Conservation (phyloP, 2,113 vertebrate species). For the Phyllostomus discolor region DNA sequence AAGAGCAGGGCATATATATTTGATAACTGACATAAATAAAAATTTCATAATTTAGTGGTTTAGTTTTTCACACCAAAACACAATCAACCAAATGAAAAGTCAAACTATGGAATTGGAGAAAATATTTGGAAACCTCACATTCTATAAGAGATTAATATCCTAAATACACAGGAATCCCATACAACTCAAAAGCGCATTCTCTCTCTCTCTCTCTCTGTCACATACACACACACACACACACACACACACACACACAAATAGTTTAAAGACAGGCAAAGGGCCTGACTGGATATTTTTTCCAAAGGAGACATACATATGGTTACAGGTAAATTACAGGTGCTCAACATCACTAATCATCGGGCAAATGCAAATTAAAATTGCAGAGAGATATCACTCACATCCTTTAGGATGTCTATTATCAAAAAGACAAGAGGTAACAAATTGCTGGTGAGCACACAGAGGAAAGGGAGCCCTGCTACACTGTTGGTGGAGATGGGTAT, state of each 20-base stretch:
- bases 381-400: background rate
- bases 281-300: background rate
- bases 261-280: background rate
- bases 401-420: background rate
- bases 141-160: background rate
- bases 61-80: background rate
- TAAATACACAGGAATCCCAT: background rate
- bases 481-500: background rate
- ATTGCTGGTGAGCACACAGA: background rate
- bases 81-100: background rate
- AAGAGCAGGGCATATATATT: background rate
- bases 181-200: background rate
- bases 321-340: background rate
- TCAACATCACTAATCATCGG: background rate
- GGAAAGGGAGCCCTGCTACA: background rate
- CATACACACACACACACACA: too few relatives aligned
- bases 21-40: background rate
- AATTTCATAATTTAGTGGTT: background rate
- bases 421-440: background rate
- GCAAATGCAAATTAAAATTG: background rate
- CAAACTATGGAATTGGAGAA: background rate
- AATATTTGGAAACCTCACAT: background rate
- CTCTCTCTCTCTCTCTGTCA: too few relatives aligned
- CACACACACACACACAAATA: background rate
- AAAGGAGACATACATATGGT: background rate